A percentile compares a stretch with the other conserved stretches of the same genome.
phyloP scores from a whole-genome alignment of 2,113 vertebrate genomes.

The Plecotus auritus region DNA sequence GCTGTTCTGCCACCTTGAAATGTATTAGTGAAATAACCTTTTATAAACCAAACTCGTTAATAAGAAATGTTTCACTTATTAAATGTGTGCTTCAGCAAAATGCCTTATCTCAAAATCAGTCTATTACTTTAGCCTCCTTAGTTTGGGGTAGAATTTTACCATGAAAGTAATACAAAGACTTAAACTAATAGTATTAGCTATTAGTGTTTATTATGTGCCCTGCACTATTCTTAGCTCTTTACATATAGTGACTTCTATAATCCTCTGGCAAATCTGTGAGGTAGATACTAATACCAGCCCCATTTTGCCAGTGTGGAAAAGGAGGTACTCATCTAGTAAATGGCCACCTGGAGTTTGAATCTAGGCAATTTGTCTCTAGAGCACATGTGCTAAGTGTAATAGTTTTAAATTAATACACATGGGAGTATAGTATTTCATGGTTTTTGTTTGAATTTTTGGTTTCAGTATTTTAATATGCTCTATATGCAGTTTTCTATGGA shows the following conservation, averaged over 20 bases:
- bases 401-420: not conserved
- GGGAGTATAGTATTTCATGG: not conserved
- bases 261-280: not conserved
- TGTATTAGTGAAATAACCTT: conserved; percentile 33
- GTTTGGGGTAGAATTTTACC: conserved; percentile 8
- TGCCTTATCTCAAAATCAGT: conserved; percentile 6
- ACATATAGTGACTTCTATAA: not conserved
- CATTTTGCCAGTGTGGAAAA: not conserved
- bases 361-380: not conserved
- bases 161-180: not conserved
- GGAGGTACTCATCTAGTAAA: not conserved
- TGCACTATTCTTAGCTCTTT: not conserved
- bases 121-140: not conserved
- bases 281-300: not conserved
- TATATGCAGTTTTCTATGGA: not conserved
- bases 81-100: conserved; percentile 21
- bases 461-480: conserved; percentile 7
- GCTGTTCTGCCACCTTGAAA: not conserved
- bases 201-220: not conserved
- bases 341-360: not conserved
- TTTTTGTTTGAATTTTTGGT: conserved; percentile 38
- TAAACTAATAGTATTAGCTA: not conserved
- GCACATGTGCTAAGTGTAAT: not conserved
- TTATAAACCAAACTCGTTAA: conserved; percentile 35
- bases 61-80: conserved; percentile 20